Percentiles rank a stretch among this genome's conserved stretches.
phyloP scores from a whole-genome alignment of 1,140 invertebrate genomes.

The Drosophila trapezifrons region DNA sequence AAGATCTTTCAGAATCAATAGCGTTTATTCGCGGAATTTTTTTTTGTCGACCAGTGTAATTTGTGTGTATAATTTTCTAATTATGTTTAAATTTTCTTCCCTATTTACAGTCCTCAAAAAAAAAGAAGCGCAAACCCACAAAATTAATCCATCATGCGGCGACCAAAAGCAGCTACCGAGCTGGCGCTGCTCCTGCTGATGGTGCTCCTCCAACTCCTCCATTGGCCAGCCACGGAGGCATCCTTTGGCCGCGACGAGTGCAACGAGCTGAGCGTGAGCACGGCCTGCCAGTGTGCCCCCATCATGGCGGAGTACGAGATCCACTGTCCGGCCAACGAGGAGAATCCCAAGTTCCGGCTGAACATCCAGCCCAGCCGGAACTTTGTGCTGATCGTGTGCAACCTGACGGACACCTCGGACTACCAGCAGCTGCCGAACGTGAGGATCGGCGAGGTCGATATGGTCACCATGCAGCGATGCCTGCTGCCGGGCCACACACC shows the following conservation, averaged over 20 bases:
- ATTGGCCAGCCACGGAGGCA: slow-evolving; percentile 36
- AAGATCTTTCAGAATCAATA: no score
- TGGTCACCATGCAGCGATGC: slow-evolving; percentile 72
- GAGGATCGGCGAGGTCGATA: slow-evolving; percentile 57
- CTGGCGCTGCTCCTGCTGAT: slow-evolving; percentile 42
- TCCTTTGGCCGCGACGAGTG: slow-evolving; percentile 70
- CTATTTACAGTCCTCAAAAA: slow-evolving; percentile 12
- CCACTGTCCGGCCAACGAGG: slow-evolving; percentile 57
- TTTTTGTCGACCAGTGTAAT: no score
- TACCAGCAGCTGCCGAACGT: slow-evolving; percentile 69
- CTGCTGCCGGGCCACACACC: slow-evolving; percentile 68
- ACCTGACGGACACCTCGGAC: slow-evolving; percentile 53
- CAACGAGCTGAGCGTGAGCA: slow-evolving; percentile 53
- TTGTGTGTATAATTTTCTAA: slow-evolving; percentile 1
- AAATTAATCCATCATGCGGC: slow-evolving; percentile 34
- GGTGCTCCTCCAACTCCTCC: slow-evolving; percentile 41
- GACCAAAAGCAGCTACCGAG: slow-evolving; percentile 13
- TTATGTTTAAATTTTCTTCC: not conserved
- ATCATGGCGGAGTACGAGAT: slow-evolving; percentile 68
- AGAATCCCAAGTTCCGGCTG: slow-evolving; percentile 67
- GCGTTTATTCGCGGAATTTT: no score
- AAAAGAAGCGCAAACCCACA: not conserved
- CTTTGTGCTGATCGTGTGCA: slow-evolving; percentile 71
- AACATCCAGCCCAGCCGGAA: slow-evolving; percentile 55
- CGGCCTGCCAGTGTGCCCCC: slow-evolving; percentile 63